Percentiles rank a stretch among this genome's conserved stretches.
phyloP scores from a whole-genome alignment of 2,113 vertebrate genomes.

The Boulengeromyrus knoepffleri region DNA sequence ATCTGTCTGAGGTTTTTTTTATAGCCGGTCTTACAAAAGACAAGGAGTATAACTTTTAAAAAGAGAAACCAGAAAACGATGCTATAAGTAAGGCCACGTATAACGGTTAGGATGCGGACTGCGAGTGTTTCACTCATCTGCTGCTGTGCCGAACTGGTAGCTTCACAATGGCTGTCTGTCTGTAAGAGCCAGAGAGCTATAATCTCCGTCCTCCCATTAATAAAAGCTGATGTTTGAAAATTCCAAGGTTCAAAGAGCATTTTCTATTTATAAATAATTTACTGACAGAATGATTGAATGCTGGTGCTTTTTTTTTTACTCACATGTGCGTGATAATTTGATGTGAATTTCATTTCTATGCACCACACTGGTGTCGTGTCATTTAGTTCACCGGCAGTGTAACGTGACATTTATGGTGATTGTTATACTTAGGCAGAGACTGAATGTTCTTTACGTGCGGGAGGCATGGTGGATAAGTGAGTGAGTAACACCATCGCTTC shows the following conservation, averaged over 20 bases:
- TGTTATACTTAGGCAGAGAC: background rate
- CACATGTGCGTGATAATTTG: background rate
- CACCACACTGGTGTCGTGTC: background rate
- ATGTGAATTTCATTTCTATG: background rate
- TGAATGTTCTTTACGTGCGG: background rate
- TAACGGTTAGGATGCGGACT: background rate
- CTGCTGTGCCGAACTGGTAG: slow-evolving; percentile 46
- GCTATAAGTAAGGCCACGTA: background rate
- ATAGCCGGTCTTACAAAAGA: background rate
- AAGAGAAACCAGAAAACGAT: background rate
- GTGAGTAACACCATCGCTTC: background rate
- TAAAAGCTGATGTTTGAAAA: slow-evolving; percentile 38
- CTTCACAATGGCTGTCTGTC: slow-evolving; percentile 56
- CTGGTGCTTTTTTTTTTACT: slow-evolving; percentile 39
- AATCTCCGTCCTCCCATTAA: slow-evolving; percentile 52
- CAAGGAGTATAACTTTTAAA: background rate
- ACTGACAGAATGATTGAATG: slow-evolving; percentile 51
- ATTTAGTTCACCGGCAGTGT: background rate
- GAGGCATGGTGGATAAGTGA: background rate
- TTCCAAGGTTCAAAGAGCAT: slow-evolving; percentile 15
- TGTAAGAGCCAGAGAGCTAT: slow-evolving; percentile 47
- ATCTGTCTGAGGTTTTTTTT: background rate
- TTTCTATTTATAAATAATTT: slow-evolving; percentile 55
- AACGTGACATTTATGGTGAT: background rate
- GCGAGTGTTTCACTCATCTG: slow-evolving; percentile 46